Evolutionary conservation across 2,888 invertebrate species (phyloP).

Genomic region (Gymnocheta viridis): DNA sequence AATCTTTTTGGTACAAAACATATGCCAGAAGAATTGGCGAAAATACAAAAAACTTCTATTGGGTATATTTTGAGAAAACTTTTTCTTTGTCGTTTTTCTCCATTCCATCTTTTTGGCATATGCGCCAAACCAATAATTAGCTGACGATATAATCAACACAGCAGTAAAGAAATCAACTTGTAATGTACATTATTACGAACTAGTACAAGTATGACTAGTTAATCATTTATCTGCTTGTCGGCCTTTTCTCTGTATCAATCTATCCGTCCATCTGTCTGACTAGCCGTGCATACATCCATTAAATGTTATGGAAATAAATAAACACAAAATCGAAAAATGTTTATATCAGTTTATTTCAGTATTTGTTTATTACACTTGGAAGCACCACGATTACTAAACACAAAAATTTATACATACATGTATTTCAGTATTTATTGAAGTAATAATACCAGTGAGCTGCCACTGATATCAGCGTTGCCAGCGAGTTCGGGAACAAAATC

Average conservation of each 20-base stretch:
- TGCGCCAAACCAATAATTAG: no score
- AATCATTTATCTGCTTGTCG: constrained; percentile 55
- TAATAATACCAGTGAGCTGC: no score
- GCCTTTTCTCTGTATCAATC: constrained; percentile 1
- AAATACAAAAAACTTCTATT: no score
- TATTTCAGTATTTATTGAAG: no score
- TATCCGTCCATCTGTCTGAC: neutral
- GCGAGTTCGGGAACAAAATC: no score
- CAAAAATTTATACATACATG: no score
- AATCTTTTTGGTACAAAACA: no score
- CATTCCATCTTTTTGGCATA: no score
- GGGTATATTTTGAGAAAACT: no score
- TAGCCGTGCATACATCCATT: constrained; percentile 19
- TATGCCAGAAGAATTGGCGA: no score
- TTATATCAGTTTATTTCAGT: neutral
- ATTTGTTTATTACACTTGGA: neutral
- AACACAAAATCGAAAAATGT: neutral
- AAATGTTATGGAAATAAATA: constrained; percentile 36
- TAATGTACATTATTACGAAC: constrained; percentile 13
- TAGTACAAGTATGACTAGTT: constrained; percentile 49
- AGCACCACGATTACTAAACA: neutral
- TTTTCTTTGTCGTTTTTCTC: no score
- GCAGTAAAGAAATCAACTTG: constrained; percentile 11
- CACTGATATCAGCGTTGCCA: no score
- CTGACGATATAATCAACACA: constrained; percentile 11